Evolutionary conservation across 2,888 invertebrate species (phyloP).

Genomic region (Chloroclysta siterata): DNA sequence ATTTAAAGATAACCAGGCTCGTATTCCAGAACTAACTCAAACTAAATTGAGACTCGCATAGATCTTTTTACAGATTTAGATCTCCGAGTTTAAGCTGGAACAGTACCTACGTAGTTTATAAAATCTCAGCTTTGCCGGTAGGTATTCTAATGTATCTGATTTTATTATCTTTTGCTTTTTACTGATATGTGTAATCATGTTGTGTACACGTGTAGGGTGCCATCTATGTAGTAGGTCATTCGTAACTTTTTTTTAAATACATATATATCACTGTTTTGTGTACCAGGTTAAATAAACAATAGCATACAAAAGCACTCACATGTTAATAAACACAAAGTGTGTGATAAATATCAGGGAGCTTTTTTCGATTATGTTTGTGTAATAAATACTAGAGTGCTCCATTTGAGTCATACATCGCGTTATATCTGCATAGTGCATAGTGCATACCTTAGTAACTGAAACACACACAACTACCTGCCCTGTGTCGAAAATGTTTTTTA

Average conservation of each 20-base stretch:
- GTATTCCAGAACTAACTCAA: slow-evolving; percentile 1
- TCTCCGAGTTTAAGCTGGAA: neutral
- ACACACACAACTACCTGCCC: no score
- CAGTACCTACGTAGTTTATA: neutral
- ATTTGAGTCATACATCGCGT: slow-evolving; percentile 10
- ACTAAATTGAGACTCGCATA: neutral
- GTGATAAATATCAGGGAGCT: slow-evolving; percentile 20
- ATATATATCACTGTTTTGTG: neutral
- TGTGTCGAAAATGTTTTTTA: neutral
- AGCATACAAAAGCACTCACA: slow-evolving; percentile 11
- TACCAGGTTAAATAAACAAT: neutral
- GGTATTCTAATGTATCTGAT: neutral
- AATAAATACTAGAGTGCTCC: slow-evolving; percentile 6
- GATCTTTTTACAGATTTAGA: neutral
- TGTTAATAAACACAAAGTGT: slow-evolving; percentile 27
- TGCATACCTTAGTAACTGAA: neutral
- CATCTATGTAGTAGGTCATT: no score
- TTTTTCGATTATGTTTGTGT: neutral
- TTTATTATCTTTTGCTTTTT: neutral
- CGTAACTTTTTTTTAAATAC: neutral
- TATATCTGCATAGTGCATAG: no score
- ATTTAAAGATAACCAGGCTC: slow-evolving; percentile 5
- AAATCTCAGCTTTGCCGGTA: neutral
- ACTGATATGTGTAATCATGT: neutral
- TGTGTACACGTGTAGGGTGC: neutral